Percentiles rank a stretch among this genome's conserved stretches.
These are phyloP conservation scores for Leptarthrus brevirostris DNA, from an alignment of 2,888 invertebrate genomes.

Conservation along the genomic window DNA sequence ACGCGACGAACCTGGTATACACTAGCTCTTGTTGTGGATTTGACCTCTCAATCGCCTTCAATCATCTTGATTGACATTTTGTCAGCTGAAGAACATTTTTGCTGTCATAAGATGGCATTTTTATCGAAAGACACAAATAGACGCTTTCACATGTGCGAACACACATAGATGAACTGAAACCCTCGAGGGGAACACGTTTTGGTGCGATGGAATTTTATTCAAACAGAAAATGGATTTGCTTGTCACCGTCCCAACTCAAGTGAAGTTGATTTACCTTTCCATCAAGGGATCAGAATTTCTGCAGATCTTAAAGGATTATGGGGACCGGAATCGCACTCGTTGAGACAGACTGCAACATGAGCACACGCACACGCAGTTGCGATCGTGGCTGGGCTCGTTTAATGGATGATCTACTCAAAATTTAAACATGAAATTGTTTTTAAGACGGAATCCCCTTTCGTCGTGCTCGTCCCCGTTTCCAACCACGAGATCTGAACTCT, in stretches of 20 bases:
- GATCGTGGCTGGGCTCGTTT: slow-evolving; percentile 1
- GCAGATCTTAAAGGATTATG: slow-evolving; percentile 41
- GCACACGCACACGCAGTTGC: slow-evolving; percentile 21
- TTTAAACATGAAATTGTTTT: slow-evolving; percentile 53
- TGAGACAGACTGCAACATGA: background rate
- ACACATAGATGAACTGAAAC: background rate
- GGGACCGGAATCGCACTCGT: background rate
- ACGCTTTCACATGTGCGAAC: background rate
- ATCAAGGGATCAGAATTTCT: slow-evolving; percentile 44
- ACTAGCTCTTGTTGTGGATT: background rate
- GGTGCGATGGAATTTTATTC: slow-evolving; percentile 11
- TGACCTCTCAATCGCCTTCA: slow-evolving; percentile 53
- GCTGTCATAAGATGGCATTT: slow-evolving; percentile 47
- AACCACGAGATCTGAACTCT: background rate
- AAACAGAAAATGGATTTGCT: slow-evolving; percentile 28
- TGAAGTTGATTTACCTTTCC: slow-evolving; percentile 40
- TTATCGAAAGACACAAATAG: slow-evolving; percentile 41
- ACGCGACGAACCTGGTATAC: background rate
- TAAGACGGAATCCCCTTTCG: slow-evolving; percentile 32
- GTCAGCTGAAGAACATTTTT: slow-evolving; percentile 53
- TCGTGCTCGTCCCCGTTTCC: background rate
- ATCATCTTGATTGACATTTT: slow-evolving; percentile 54
- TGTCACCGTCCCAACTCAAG: slow-evolving; percentile 34
- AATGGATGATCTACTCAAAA: slow-evolving; percentile 53
- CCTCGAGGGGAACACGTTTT: slow-evolving; percentile 5